Base-by-base conservation (phyloP, 2,113 vertebrate species). In the Myrmecophaga tridactyla region DNA sequence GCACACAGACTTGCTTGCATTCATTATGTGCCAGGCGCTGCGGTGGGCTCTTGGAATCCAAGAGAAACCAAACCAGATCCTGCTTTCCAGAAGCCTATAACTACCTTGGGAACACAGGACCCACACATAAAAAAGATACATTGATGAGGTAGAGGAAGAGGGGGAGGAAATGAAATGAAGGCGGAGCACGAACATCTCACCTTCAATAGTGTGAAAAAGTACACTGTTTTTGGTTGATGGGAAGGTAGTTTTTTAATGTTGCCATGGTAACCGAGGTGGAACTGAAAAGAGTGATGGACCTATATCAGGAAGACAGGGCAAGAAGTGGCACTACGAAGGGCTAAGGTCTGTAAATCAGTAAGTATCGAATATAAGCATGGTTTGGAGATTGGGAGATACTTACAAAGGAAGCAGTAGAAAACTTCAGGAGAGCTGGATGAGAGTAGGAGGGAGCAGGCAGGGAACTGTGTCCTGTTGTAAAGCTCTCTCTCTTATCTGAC, bases 251-350 rank as follows among this genome's bases (percentile, higher is more conserved):
- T 92, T 77, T 81, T 39, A 21, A 95, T 89, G 96, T 97, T 97
- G 93, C 89, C 92, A 93, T 48, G 94, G 96, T 93, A 96, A 97
- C 96, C 69, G 14, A 2, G 1, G 39, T 3, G 34, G 41, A 58
- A 65, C 89, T 95, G 95, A 96, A 96, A 95, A 96, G 76, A 96
- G 82, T 56, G 86, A 9, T 7, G 73, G 92, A 41, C 62, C 56
- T 65, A 27, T 53, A 23, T 39, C 7, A 63, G 43, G 62, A 70
- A 43, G 85, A 36, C 36, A 29, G 82, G 84, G 91, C 7, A 51
- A 69, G 29, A 75, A 93, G 89, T 70, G 77, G 85, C 91, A 63
- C 14, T 2, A 80, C 92, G 12, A 39, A 48, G 27, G 78, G 60
- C 73, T 36, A 15, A 85, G 56, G 43, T 91, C 75, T 88, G 27